These are phyloP conservation scores for Brienomyrus brachyistius DNA, from an alignment of 2,113 vertebrate species.

Conservation along the genomic window DNA sequence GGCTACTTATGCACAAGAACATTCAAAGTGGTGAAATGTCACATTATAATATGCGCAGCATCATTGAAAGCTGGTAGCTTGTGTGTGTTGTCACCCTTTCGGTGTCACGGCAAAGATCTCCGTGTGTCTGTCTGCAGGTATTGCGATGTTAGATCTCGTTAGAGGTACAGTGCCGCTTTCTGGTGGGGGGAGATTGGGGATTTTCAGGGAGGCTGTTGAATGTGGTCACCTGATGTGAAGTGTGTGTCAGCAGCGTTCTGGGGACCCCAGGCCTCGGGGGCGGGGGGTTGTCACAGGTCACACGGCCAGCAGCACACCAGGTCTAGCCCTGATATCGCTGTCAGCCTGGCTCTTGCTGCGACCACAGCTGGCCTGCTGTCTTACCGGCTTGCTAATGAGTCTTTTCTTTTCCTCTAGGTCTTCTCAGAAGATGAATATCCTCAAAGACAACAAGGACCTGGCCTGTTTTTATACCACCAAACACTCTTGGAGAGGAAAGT, in stretches of 20 bases:
- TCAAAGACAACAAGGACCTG: constrained; percentile 97
- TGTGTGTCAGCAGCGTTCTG: constrained; percentile 5
- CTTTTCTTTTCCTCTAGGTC: constrained; percentile 57
- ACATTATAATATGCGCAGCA: neutral
- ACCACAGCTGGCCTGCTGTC: neutral
- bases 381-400: neutral
- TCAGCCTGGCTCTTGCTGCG: neutral
- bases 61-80: neutral
- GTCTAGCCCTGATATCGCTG: neutral
- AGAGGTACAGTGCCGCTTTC: neutral
- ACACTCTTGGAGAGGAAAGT: constrained; percentile 99
- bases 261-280: neutral
- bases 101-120: neutral
- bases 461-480: constrained; percentile 99
- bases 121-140: neutral
- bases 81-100: neutral
- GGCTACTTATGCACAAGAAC: neutral
- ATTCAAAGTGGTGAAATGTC: neutral
- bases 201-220: neutral
- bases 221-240: constrained; percentile 15
- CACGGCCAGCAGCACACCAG: neutral
- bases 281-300: neutral
- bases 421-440: constrained; percentile 90
- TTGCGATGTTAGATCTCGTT: neutral
- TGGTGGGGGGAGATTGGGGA: neutral